Percentiles rank a stretch among this genome's conserved stretches.
Evolutionary conservation across 2,113 vertebrate species (phyloP).

Genomic region (Rhegmatorhina hoffmannsi): DNA sequence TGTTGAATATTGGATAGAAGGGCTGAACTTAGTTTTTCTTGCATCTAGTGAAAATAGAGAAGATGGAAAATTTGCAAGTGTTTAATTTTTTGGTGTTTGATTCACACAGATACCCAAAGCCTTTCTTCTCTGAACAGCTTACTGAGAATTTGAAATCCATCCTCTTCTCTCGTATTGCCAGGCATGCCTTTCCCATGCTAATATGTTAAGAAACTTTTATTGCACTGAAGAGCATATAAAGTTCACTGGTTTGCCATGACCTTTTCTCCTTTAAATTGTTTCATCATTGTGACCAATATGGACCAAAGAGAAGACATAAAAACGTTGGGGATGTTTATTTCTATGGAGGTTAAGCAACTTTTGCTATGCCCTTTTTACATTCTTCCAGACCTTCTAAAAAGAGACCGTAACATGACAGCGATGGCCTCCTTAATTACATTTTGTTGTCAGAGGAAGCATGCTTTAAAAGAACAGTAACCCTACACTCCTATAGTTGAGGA

Average conservation of each 20-base stretch:
- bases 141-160: conserved; percentile 33
- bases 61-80: not conserved
- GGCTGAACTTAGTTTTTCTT: not conserved
- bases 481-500: conserved; percentile 39
- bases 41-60: not conserved
- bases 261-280: conserved; percentile 73
- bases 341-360: conserved; percentile 64
- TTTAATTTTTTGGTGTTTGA: not conserved
- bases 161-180: not conserved
- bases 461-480: conserved; percentile 65
- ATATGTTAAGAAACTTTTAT: conserved; percentile 43
- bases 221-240: conserved; percentile 40
- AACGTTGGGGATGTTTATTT: conserved; percentile 32
- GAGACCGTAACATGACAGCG: conserved; percentile 49
- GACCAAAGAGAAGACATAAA: conserved; percentile 63
- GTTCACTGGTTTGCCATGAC: conserved; percentile 56
- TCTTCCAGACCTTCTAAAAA: conserved; percentile 53
- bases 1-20: not conserved
- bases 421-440: conserved; percentile 68
- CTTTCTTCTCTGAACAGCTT: not conserved
- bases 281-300: conserved; percentile 59
- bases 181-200: conserved; percentile 42
- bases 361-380: conserved; percentile 49
- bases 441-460: conserved; percentile 70
- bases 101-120: not conserved